phyloP scores from a whole-genome alignment of 2,797 vertebrate genomes.

The Apodemus agrarius region DNA sequence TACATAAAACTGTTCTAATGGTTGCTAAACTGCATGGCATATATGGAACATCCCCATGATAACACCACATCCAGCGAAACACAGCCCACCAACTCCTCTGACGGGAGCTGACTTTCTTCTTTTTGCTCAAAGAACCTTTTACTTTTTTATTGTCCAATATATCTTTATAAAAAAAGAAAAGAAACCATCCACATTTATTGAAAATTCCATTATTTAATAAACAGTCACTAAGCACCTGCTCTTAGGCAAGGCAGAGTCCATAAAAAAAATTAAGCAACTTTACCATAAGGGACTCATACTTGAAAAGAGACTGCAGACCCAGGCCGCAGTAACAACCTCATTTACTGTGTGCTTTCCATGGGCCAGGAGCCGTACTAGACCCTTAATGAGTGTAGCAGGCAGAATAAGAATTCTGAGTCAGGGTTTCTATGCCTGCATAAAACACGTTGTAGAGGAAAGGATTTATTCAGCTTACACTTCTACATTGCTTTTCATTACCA shows the following conservation, averaged over 20 bases:
- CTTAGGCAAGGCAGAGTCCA: conserved; percentile 42
- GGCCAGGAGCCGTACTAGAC: background rate
- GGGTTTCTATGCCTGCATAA: background rate
- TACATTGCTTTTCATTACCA: background rate
- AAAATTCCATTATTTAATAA: conserved; percentile 74
- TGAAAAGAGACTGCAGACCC: conserved; percentile 43
- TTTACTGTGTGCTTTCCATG: background rate
- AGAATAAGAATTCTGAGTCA: background rate
- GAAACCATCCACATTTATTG: conserved; percentile 59
- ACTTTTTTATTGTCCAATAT: conserved; percentile 63
- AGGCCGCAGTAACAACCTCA: background rate
- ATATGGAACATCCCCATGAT: background rate
- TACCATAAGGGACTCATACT: conserved; percentile 18
- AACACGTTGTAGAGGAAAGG: background rate
- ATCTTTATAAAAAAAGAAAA: conserved; percentile 64
- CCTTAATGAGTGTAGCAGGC: background rate
- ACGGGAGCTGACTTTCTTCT: background rate
- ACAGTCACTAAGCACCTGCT: conserved; percentile 71
- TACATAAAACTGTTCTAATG: conserved; percentile 27
- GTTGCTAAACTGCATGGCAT: background rate
- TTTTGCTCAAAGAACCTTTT: conserved; percentile 59
- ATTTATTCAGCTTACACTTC: background rate
- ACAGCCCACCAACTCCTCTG: background rate
- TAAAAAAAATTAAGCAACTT: conserved; percentile 67
- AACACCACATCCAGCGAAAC: background rate